Evolutionary conservation across 2,113 vertebrate genomes (phyloP), one percentile per base, ranked within the genome.

Genomic region (Brachypodius melanocephalos): DNA sequence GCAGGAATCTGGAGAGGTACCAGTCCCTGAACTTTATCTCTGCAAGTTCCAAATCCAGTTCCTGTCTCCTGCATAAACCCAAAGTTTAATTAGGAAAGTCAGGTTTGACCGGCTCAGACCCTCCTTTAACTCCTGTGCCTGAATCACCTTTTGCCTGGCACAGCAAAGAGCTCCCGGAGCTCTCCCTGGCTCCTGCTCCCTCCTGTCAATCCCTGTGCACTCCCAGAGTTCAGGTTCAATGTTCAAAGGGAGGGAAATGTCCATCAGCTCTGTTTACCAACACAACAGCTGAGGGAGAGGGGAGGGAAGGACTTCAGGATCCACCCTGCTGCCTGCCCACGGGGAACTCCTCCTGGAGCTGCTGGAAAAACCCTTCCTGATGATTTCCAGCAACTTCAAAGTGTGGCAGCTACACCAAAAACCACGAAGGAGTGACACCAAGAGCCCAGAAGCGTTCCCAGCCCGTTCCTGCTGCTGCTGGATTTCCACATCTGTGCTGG

Each of bases 221-320:
- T 62, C 55, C 7, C 45, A 10, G 57, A 79, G 88, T 63, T 95
- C 90, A 82, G 92, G 95, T 91, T 92, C 93, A 92, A 4, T 19
- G 89, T 15, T 94, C 96, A 94, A 77, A 84, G 78, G 80, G 6
- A 85, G 77, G 87, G 76, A 76, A 80, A 45, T 1, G 3, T 31
- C 68, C 87, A 5, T 29, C 86, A 72, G 59, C 51, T 24, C 86
- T 38, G 66, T 55, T 78, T 63, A 29, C 63, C 89, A 83, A 65
- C 71, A 88, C 71, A 52, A 2, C 14, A 2, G 4, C 34, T 4
- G 38, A 55, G 61, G 29, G 22, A 49, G 4, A 42, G 52, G 11
- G 20, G 19, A 55, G 29, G 26, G 34, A 17, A 2, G 0, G 57
- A 25, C 2, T 42, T 58, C 29, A 16, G 77, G 28, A 68, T 19